Base-by-base conservation (phyloP, 2,113 vertebrate genomes). In the Columba livia region DNA sequence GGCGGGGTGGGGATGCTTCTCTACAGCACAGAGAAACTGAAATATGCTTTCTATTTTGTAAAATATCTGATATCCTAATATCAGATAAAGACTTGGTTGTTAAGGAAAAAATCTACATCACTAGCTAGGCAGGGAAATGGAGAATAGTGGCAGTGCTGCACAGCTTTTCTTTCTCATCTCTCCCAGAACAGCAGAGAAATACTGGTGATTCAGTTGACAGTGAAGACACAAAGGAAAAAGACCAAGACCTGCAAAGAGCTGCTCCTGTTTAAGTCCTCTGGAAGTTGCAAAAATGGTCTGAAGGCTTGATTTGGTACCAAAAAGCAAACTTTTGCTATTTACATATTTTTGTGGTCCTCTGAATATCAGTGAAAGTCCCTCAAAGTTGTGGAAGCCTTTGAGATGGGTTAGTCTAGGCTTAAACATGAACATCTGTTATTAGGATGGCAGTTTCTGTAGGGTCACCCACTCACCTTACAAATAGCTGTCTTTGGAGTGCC, bases 401-500 rank as follows among this genome's bases (percentile, higher is more conserved):
- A 44, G 36, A 6, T 74, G 21, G 9, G 80, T 83, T 62, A 58
- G 12, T 54, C 54, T 56, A 36, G 31, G 16, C 38, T 80, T 61
- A 65, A 51, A 42, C 11, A 32, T 1, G 77, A 65, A 7, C 20
- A 85, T n/a, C 18, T 54, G 0, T 47, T 62, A 18, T 61, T 32
- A 85, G 29, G 13, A 36, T 14, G 36, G 7, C 62, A 74, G 17
- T 51, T 72, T 24, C 21, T 36, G 29, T 28, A 65, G 51, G 64
- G 71, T 82, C 36, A 69, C 25, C 17, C 65, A 54, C 9, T 47
- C 54, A 56, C 57, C 57, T 74, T 57, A 70, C 15, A 78, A 6
- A 2, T 2, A 2, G 34, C 24, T 75, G 7, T 8, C 17, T 48
- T 32, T 38, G 36, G 44, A 80, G 6, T 12, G 29, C 64, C 0